phyloP scores from a whole-genome alignment of 2,888 invertebrate species.

The Rapana venosa region DNA sequence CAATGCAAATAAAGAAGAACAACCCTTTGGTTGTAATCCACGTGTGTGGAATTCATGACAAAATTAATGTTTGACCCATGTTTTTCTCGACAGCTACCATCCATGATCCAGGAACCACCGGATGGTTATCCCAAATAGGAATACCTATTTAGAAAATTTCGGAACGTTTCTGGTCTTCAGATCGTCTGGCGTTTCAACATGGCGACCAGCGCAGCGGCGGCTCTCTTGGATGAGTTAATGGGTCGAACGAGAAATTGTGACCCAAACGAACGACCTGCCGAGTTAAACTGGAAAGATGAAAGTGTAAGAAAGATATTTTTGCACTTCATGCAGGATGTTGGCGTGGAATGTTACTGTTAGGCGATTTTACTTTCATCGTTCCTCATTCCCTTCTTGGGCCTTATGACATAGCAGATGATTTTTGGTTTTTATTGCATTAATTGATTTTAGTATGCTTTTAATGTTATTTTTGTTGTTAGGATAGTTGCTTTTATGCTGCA shows the following conservation, averaged over 20 bases:
- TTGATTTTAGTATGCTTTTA: too few relatives aligned
- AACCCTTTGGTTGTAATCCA: too few relatives aligned
- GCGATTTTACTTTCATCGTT: not conserved
- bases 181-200: conserved; percentile 78
- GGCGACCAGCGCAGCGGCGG: conserved; percentile 93
- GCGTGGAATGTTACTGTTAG: too few relatives aligned
- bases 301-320: conserved; percentile 83
- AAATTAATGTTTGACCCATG: too few relatives aligned
- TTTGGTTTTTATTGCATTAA: too few relatives aligned
- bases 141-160: not conserved
- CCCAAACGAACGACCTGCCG: conserved; percentile 92
- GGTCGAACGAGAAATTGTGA: conserved; percentile 95
- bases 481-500: too few relatives aligned
- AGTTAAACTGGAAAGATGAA: conserved; percentile 95
- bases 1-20: too few relatives aligned
- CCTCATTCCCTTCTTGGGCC: not conserved
- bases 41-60: too few relatives aligned
- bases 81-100: too few relatives aligned
- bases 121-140: not conserved
- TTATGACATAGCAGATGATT: not conserved
- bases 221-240: conserved; percentile 97
- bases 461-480: too few relatives aligned
- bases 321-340: too few relatives aligned
- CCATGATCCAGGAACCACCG: too few relatives aligned
- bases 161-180: not conserved